Conservation (phyloP, 2,797 vertebrate species). For the Myiotriccus ornatus region DNA sequence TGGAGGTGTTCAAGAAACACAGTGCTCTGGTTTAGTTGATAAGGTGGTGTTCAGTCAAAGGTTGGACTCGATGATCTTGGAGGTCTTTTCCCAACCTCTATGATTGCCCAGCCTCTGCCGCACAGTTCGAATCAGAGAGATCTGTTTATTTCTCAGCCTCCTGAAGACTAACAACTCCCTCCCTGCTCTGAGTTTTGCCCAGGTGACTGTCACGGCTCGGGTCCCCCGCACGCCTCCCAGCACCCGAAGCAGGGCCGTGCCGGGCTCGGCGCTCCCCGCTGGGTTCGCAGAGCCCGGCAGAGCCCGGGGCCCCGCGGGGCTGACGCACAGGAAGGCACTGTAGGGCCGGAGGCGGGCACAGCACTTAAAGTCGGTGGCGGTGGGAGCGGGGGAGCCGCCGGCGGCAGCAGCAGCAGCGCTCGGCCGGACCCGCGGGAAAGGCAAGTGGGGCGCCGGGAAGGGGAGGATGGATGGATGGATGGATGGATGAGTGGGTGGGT, state of each 20-base stretch:
- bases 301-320: neutral
- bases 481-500: neutral
- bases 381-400: neutral
- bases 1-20: neutral
- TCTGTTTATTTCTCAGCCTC: no score
- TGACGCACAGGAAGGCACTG: neutral
- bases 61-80: neutral
- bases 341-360: neutral
- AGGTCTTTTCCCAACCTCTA: neutral
- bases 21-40: neutral
- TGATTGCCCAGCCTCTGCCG: neutral
- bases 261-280: neutral
- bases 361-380: neutral
- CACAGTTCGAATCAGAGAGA: fast-evolving
- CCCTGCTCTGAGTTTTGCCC: fast-evolving
- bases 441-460: neutral
- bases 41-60: neutral
- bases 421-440: neutral
- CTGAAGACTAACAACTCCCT: neutral
- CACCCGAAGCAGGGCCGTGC: neutral
- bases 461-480: neutral
- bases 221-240: fast-evolving
- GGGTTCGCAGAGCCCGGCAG: neutral
- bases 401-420: neutral
- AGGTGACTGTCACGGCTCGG: fast-evolving